Base-by-base conservation (phyloP, 1,140 invertebrate species). In the Sinonovacula constricta region DNA sequence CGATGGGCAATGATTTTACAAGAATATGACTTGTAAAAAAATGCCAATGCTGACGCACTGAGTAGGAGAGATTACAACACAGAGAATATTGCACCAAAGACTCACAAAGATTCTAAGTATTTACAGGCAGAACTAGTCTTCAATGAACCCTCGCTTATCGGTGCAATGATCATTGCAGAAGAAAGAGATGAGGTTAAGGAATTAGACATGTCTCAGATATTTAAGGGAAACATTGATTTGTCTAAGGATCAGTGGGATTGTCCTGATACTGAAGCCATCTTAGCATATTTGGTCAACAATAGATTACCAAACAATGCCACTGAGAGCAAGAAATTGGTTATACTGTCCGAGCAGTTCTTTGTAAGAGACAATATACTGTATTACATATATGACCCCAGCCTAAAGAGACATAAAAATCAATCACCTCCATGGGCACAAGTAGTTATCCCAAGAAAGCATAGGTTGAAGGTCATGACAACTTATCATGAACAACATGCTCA, bases 401-500 rank as follows among this genome's bases (percentile, higher is more conserved):
- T n/a, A 12, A 81, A 34, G 56, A 45, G 59, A 36, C 1, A 45
- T 3, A 14, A n/a, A 69, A 51, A 22, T 39, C 2, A 60, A 4
- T 4, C 26, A 0, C 18, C 15, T 15, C 26, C 36, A 3, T 31
- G 36, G 15, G 15, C 24, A 56, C 74, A 78, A 57, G 18, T 81
- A 34, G 70, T 34, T 4, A 39, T 81, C 5, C 82, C 82, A 54
- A 34, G 24, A 18, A 15, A 15, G 0, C 26, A 60, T 2, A 24
- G 80, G 7, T 30, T 59, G 14, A 45, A 84, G 45, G 30, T 79
- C 33, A 26, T 84, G 22, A 2, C n/a, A n/a, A 22, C 54, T 10
- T 80, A 70, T n/a, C 65, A 80, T 76, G 81, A 82, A 18, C 69
- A 69, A 26, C 54, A 62, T n/a, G 79, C 62, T 24, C 79, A 79